These are phyloP conservation scores for Caenorhabditis sp. DNA, from an alignment of 2,888 invertebrate species.

Conservation along the genomic window DNA sequence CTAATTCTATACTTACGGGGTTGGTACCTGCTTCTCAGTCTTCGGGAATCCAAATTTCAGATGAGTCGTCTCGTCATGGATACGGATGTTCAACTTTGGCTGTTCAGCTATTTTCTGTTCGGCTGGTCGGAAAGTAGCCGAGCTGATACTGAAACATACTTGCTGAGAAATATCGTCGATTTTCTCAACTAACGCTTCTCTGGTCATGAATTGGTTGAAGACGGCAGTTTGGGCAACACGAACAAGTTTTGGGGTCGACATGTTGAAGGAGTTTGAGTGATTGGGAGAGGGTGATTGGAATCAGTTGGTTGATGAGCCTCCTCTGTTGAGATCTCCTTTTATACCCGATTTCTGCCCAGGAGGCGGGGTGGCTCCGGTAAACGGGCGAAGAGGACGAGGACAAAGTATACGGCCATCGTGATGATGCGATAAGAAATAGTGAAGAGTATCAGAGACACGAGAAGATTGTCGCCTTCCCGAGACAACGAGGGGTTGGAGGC, in stretches of 20 bases:
- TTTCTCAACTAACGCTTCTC: constrained; percentile 58
- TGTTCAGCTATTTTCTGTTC: constrained; percentile 36
- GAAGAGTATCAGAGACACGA: constrained; percentile 30
- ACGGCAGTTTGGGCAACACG: constrained; percentile 53
- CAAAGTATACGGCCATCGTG: constrained; percentile 57
- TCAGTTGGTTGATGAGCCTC: constrained; percentile 53
- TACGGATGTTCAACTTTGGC: constrained; percentile 48
- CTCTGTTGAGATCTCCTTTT: constrained; percentile 31
- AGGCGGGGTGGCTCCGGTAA: constrained; percentile 61
- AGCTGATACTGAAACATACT: constrained; percentile 54
- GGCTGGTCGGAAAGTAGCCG: constrained; percentile 51
- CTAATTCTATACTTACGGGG: constrained; percentile 53
- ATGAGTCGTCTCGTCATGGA: constrained; percentile 58
- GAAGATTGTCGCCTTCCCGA: constrained; percentile 17
- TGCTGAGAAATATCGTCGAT: not conserved
- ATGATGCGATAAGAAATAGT: constrained; percentile 54
- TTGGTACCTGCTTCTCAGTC: constrained; percentile 33
- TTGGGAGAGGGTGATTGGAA: not conserved
- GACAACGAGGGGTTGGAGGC: constrained; percentile 9
- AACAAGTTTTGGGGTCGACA: constrained; percentile 60
- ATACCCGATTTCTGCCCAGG: constrained; percentile 35
- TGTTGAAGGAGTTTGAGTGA: constrained; percentile 2
- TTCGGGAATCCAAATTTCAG: constrained; percentile 62
- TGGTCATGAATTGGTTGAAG: constrained; percentile 63
- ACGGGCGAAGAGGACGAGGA: constrained; percentile 50